Percentiles rank a stretch among this genome's conserved stretches.
phyloP scores from a whole-genome alignment of 1,140 invertebrate genomes.

The Tetraneura akinire region DNA sequence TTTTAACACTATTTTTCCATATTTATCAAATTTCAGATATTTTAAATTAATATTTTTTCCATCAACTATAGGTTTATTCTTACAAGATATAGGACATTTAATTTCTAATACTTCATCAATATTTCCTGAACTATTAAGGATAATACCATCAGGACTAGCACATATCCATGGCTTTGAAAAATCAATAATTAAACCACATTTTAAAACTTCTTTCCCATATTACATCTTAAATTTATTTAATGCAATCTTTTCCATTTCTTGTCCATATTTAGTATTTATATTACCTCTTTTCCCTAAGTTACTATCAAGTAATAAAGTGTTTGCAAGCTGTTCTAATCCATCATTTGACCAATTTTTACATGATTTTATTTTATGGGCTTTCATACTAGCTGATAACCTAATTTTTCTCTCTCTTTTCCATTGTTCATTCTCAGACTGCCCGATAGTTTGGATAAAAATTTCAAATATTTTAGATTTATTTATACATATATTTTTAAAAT shows the following conservation, averaged over 20 bases:
- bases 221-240: background rate
- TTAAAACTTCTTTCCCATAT: background rate
- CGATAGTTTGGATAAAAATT: background rate
- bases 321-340: background rate
- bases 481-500: background rate
- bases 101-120: background rate
- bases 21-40: background rate
- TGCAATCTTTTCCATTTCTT: background rate
- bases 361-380: background rate
- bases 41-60: background rate
- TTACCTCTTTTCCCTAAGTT: slow-evolving; percentile 33
- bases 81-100: too few relatives aligned
- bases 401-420: background rate
- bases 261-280: background rate
- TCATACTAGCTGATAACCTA: background rate
- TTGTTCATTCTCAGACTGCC: background rate
- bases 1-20: background rate
- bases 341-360: background rate
- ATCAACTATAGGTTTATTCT: background rate
- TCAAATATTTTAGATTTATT: background rate
- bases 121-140: background rate
- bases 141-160: slow-evolving; percentile 1
- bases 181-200: slow-evolving; percentile 8
- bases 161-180: background rate
- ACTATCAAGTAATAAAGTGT: background rate